Evolutionary conservation across 2,113 vertebrate species (phyloP).

Genomic region (Melanotaenia duboulayi): DNA sequence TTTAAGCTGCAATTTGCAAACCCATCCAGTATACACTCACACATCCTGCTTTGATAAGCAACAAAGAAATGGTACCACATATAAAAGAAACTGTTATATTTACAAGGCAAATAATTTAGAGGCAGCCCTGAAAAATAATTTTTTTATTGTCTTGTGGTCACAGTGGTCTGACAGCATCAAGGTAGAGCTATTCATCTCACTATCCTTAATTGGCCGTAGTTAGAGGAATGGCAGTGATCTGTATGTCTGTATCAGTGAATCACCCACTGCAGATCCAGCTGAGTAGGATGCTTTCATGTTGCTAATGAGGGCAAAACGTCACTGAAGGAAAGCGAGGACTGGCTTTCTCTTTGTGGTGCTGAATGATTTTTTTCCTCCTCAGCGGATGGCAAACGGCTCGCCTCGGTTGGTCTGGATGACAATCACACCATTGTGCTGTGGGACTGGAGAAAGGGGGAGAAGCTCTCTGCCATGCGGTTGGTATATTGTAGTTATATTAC

Average conservation of each 20-base stretch:
- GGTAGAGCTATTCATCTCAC: slow-evolving; percentile 49
- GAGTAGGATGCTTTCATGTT: slow-evolving; percentile 48
- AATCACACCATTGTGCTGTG: slow-evolving; percentile 94
- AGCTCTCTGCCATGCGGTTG: slow-evolving; percentile 92
- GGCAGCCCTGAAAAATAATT: slow-evolving; percentile 9
- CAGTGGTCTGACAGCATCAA: slow-evolving; percentile 38
- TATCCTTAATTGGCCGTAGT: slow-evolving; percentile 63
- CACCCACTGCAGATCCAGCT: slow-evolving; percentile 62
- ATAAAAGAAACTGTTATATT: slow-evolving; percentile 37
- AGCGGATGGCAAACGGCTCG: slow-evolving; percentile 96
- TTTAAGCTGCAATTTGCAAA: neutral
- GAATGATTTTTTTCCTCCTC: slow-evolving; percentile 53
- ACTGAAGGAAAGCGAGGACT: slow-evolving; percentile 19
- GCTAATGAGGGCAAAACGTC: slow-evolving; percentile 43
- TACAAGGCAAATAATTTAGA: slow-evolving; percentile 42
- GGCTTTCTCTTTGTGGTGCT: slow-evolving; percentile 26
- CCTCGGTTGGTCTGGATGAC: slow-evolving; percentile 95
- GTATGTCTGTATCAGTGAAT: slow-evolving; percentile 54
- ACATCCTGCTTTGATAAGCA: slow-evolving; percentile 21
- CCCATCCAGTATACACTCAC: slow-evolving; percentile 4
- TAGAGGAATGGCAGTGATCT: slow-evolving; percentile 42
- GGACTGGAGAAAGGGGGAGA: slow-evolving; percentile 99
- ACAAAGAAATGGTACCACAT: slow-evolving; percentile 7
- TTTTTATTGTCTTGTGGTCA: slow-evolving; percentile 33
- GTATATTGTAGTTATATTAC: slow-evolving; percentile 37